A percentile compares a stretch with the other conserved stretches of the same genome.
Evolutionary conservation across 30 jellyfish, hydroid and myxozoan genomes (phyloP).

Genomic region (Mastigias papua): DNA sequence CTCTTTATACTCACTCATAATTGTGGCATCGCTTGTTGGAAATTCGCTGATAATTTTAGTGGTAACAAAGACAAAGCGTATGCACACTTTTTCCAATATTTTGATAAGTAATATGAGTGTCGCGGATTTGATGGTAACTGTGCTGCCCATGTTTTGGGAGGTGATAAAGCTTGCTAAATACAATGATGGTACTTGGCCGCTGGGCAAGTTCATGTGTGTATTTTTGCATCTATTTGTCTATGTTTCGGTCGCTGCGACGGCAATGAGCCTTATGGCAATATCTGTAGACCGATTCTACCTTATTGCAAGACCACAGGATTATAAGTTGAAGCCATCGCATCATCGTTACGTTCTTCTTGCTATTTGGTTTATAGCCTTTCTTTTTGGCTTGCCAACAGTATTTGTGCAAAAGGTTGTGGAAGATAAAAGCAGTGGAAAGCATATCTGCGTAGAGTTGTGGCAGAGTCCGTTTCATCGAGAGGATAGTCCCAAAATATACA

Average conservation of each 20-base stretch:
- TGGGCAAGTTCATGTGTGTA: conserved; percentile 78
- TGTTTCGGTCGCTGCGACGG: conserved; percentile 82
- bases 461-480: conserved; percentile 61
- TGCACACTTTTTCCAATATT: conserved; percentile 78
- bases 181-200: conserved; percentile 72
- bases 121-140: conserved; percentile 81
- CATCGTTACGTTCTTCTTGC: conserved; percentile 28
- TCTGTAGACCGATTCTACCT: conserved; percentile 83
- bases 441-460: conserved; percentile 81
- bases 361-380: conserved; percentile 71
- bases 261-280: conserved; percentile 59
- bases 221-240: conserved; percentile 59
- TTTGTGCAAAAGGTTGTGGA: conserved; percentile 70
- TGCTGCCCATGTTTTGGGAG: conserved; percentile 81
- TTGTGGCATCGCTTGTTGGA: conserved; percentile 73
- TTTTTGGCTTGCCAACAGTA: conserved; percentile 77
- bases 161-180: conserved; percentile 32
- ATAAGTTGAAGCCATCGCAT: conserved; percentile 16
- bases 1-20: conserved; percentile 37
- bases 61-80: conserved; percentile 48
- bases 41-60: conserved; percentile 61
- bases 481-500: conserved; percentile 75
- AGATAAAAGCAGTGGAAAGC: conserved; percentile 11
- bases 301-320: conserved; percentile 58
- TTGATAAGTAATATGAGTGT: conserved; percentile 76